Base-by-base conservation (phyloP, 2,113 vertebrate species). In the Pseudopodoces humilis region DNA sequence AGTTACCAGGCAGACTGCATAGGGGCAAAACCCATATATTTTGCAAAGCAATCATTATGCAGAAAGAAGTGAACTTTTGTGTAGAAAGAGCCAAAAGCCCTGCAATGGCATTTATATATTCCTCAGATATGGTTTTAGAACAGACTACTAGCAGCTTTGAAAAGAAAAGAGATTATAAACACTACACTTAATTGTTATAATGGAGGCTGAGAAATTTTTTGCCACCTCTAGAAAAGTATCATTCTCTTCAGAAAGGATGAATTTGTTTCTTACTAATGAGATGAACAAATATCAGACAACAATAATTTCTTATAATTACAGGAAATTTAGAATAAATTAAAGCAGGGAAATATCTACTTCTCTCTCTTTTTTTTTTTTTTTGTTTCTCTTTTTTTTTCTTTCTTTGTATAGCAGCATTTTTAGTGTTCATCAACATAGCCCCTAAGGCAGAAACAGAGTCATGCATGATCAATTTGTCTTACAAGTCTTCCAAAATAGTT, bases 401-500 rank as follows among this genome's bases (percentile, higher is more conserved):
- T 24, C 39, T 78, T 71, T 71, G 31, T 91, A 78, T 53, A 87
- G 43, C 72, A 89, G 53, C 43, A 55, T 94, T 87, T 96, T 94
- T 77, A 55, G 24, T 87, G 58, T 85, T 95, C 94, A 91, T 95
- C 90, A 96, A 31, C 13, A 5, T 67, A 85, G 31, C 33, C 92
- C 67, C 74, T 91, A 80, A 89, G 88, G 91, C 91, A 96, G 83
- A 94, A 95, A 67, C 0, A 2, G 64, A 84, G 91, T 92, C 79
- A 84, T 81, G 79, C 94, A 81, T 94, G 95, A 96, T 95, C 94
- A 88, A 90, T 97, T 96, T 88, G 67, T 96, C 65, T 92, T 96
- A 88, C 86, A 90, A 92, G 56, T 71, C 76, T 83, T 97, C 93
- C 76, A 90, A 88, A 96, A 83, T 19, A 93, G 33, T 83, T 96